Evolutionary conservation across 2,888 invertebrate genomes (phyloP), one percentile per base, ranked within the genome.

Genomic region (Zaprionus lineosus): DNA sequence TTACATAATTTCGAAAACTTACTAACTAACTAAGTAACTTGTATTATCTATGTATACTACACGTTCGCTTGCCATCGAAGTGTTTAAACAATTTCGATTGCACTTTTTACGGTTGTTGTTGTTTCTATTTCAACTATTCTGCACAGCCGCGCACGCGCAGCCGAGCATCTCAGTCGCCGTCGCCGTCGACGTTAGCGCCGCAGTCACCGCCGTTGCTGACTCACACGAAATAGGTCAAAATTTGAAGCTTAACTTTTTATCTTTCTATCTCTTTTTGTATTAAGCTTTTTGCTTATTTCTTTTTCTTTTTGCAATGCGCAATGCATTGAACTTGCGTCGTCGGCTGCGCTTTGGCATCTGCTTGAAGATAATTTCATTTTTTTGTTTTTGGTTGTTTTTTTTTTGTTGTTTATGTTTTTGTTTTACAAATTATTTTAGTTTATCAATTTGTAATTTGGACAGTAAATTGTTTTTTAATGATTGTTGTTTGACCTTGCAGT

Each of bases 151-250:
- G 72, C 82, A 58, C 72, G 82, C 62, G 59, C 62, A 81, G 69
- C 71, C 48, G 61, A 63, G 74, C 74, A 56, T 9, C 19, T 19
- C 34, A 33, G 43, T 39, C 29, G 37, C 41, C 37, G 36, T 31
- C 41, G 24, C 31, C 39, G 36, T 33, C 39, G 24, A 31, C 12
- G 19, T 48, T 19, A 5, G 26, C 19, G 9, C 19, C 26, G 37
- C 37, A 55, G 40, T 60, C 47, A 53, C 21, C n/a, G 28, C 28
- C 1, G 24, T 26, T 28, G 36, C 46, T 69, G 58, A 72, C 31
- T 73, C 61, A 73, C 5, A 41, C 51, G 44, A 75, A 78, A 83
- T 79, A 62, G 79, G 83, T 79, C 64, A 77, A 59, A n/a, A 65
- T 47, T 74, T 59, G 79, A 62, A 62, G 75, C 64, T 58, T 56